Conservation (phyloP, 2,797 vertebrate species). For the Silurus aristotelis region DNA sequence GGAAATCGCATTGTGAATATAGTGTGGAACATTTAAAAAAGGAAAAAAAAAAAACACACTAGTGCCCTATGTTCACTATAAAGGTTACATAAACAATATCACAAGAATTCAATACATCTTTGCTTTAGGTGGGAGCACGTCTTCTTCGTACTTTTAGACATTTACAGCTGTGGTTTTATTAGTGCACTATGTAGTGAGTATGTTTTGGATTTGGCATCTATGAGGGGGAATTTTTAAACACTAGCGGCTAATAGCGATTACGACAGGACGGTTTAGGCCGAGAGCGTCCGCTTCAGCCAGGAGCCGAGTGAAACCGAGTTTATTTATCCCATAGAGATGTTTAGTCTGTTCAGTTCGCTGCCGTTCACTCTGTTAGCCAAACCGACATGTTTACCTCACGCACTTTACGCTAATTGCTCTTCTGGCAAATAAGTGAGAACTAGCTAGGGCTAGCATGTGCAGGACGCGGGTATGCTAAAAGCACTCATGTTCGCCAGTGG, state of each 20-base stretch:
- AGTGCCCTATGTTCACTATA: not conserved
- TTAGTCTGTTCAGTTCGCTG: constrained; percentile 58
- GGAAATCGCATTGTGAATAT: not conserved
- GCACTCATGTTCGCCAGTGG: not conserved
- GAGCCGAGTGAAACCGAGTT: constrained; percentile 51
- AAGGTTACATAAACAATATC: not conserved
- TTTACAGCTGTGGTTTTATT: not conserved
- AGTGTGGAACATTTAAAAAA: not conserved
- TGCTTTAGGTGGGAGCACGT: not conserved
- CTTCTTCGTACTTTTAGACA: too few species aligned
- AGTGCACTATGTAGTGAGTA: not conserved
- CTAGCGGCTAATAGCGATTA: constrained; percentile 4
- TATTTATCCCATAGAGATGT: constrained; percentile 58
- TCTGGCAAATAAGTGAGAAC: constrained; percentile 30
- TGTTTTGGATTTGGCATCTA: not conserved
- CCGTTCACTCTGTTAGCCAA: constrained; percentile 52
- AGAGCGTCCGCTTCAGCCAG: constrained; percentile 34
- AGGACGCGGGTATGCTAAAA: not conserved
- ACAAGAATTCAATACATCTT: not conserved
- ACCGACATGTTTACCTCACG: constrained; percentile 36
- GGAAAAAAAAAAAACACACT: too few species aligned
- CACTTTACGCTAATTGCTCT: constrained; percentile 39
- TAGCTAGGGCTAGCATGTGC: not conserved
- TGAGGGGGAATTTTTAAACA: constrained; percentile 24
- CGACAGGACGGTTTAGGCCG: constrained; percentile 17